Percentiles rank a stretch among this genome's conserved stretches.
Evolutionary conservation across 2,797 vertebrate species (phyloP).

Genomic region (Coranthus polyacanthus): DNA sequence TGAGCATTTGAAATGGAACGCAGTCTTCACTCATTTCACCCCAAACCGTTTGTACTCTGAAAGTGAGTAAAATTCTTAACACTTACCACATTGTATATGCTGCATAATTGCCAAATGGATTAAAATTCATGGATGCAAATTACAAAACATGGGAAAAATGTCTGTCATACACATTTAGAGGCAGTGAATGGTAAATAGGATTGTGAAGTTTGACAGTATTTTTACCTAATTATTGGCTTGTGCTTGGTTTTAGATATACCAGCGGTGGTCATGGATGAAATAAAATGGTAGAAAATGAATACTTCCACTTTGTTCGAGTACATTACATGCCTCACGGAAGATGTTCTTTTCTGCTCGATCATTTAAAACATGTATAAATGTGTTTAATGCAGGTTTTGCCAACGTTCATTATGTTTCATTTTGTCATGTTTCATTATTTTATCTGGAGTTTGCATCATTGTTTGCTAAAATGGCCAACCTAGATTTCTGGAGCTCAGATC

Average conservation of each 20-base stretch:
- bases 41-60: not conserved
- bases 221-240: constrained; percentile 4
- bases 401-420: too few species aligned
- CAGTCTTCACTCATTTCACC: constrained; percentile 8
- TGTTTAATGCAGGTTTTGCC: too few species aligned
- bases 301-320: not conserved
- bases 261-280: constrained; percentile 21
- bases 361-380: too few species aligned
- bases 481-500: constrained; percentile 22
- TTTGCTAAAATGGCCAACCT: constrained; percentile 12
- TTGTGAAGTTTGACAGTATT: not conserved
- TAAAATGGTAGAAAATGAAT: constrained; percentile 7
- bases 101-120: constrained; percentile 18
- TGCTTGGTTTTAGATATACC: not conserved
- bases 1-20: constrained; percentile 10
- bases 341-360: too few species aligned
- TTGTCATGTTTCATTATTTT: not conserved
- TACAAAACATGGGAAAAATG: constrained; percentile 5
- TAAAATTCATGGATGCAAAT: constrained; percentile 41
- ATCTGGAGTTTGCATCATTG: constrained; percentile 2
- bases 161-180: constrained; percentile 1
- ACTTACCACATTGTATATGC: not conserved
- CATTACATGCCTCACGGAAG: not conserved
- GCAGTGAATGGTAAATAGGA: not conserved
- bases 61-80: constrained; percentile 6